phyloP scores from a whole-genome alignment of 2,797 vertebrate species.

The Sebastes matsubarae region DNA sequence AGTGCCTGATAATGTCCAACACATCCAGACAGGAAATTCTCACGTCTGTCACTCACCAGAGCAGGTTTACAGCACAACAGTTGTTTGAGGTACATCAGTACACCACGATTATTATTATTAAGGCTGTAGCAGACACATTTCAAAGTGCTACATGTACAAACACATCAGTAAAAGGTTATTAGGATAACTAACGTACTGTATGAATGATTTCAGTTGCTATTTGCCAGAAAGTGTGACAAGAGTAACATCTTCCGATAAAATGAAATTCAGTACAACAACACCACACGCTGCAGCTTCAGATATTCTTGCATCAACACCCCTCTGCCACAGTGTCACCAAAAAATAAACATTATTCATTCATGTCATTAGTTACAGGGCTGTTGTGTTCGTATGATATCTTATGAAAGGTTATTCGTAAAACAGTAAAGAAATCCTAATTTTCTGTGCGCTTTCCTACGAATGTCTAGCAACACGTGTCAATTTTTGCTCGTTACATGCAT shows the following conservation, averaged over 20 bases:
- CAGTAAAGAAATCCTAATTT: too few species aligned
- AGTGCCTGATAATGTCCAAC: constrained; percentile 4
- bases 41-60: constrained; percentile 7
- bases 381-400: too few species aligned
- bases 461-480: too few species aligned
- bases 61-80: not conserved
- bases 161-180: not conserved
- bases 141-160: not conserved
- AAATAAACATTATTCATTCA: not conserved
- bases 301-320: not conserved
- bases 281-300: not conserved
- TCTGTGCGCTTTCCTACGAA: too few species aligned
- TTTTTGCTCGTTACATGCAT: too few species aligned
- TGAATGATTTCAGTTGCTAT: not conserved
- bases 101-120: constrained; percentile 5
- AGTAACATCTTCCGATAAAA: not conserved
- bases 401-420: too few species aligned
- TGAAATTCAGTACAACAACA: not conserved
- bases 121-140: not conserved
- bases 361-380: not conserved
- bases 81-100: not conserved
- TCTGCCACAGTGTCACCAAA: not conserved
- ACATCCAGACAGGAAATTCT: not conserved
- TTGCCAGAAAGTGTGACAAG: not conserved
- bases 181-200: not conserved